Evolutionary conservation across 1,140 invertebrate species (phyloP), one percentile per base, ranked within the genome.

Genomic region (Drosophila ironensis): DNA sequence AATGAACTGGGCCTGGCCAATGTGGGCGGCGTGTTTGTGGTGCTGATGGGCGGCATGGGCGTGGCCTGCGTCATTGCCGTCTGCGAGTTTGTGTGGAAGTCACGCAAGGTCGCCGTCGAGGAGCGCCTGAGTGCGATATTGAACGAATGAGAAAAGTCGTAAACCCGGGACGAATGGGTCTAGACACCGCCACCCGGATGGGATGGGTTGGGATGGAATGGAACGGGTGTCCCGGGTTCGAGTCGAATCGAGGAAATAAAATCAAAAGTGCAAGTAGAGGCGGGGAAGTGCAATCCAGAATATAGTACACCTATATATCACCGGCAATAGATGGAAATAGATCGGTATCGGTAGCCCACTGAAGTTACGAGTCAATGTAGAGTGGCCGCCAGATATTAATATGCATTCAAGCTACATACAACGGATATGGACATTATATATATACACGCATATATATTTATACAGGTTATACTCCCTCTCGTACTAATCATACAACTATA

Each of bases 11-110:
- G 96, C 6, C 91, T 99, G 66, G 96, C 96, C 7, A 98, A 98
- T 89, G 97, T 98, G 27, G 97, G 97, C 40, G 97, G 98, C 2
- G 97, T 99, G 1, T 99, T 98, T 90, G 96, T 98, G 0, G 97
- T 98, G 0, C 92, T 99, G 12, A 95, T 98, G 92, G 96, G 95
- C 24, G 96, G 96, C 6, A 96, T 97, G 94, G 95, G 95, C 5
- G 94, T 97, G 14, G 96, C 96, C 2, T 96, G 95, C 84, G 94
- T 97, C 51, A 95, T 97, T 61, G 95, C 96, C 5, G 95, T 97
- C 12, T 95, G 96, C 88, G 97, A 98, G 90, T 98, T 98, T 90
- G 94, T 97, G 7, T 98, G 96, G 96, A 97, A 98, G 91, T 96
- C 96, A 37, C 92, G 96, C 77, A 97, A 97, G 91, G 94, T 97